Evolutionary conservation across 2,888 invertebrate genomes (phyloP).

Genomic region (Ochropleura leucogaster): DNA sequence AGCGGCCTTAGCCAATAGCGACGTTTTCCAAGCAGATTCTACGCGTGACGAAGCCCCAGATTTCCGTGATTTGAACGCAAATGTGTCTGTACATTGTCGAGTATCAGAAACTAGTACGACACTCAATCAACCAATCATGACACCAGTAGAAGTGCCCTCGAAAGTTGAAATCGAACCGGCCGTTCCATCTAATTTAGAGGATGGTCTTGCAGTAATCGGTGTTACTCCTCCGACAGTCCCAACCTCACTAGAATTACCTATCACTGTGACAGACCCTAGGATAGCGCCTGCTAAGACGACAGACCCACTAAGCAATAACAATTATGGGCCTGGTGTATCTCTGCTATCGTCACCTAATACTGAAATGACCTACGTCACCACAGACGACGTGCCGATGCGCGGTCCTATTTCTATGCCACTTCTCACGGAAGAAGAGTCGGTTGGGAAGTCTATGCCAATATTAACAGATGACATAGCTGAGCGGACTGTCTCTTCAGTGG

Average conservation of each 20-base stretch:
- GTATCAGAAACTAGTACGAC: constrained; percentile 94
- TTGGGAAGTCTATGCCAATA: constrained; percentile 85
- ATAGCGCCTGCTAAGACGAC: constrained; percentile 90
- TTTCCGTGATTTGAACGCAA: constrained; percentile 91
- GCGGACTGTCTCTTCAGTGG: constrained; percentile 76
- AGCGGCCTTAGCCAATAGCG: constrained; percentile 94
- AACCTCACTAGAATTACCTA: constrained; percentile 93
- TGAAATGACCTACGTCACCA: constrained; percentile 78
- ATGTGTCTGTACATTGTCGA: constrained; percentile 90
- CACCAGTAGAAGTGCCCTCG: constrained; percentile 93
- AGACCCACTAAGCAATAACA: constrained; percentile 80
- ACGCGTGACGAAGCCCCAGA: constrained; percentile 91
- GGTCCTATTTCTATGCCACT: constrained; percentile 91
- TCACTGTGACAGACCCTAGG: constrained; percentile 94
- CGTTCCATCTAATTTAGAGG: constrained; percentile 85
- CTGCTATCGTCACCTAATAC: constrained; percentile 80
- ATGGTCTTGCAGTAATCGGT: constrained; percentile 91
- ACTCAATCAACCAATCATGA: constrained; percentile 95
- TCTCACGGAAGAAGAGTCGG: constrained; percentile 88
- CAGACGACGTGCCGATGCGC: constrained; percentile 76
- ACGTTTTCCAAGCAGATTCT: constrained; percentile 92
- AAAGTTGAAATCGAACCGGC: constrained; percentile 81
- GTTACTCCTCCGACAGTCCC: constrained; percentile 91
- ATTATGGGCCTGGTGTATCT: constrained; percentile 75
- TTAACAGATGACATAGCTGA: constrained; percentile 82